Evolutionary conservation across 2,113 vertebrate genomes (phyloP).

Genomic region (Perccottus glenii): DNA sequence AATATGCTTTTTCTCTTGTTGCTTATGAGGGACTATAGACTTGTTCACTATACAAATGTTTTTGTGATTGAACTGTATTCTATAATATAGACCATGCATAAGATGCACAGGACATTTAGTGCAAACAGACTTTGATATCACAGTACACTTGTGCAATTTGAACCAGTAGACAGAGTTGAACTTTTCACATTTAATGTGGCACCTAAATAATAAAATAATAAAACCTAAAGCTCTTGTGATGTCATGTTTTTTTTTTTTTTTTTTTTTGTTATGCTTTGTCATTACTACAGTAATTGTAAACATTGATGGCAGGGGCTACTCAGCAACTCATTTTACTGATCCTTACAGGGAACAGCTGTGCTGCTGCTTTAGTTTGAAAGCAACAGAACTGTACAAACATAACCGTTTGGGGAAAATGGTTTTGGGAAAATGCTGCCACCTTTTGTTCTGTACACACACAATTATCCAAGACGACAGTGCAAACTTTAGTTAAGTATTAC

Average conservation of each 20-base stretch:
- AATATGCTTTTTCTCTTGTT: slow-evolving; percentile 45
- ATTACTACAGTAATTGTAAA: neutral
- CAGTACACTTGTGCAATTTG: slow-evolving; percentile 46
- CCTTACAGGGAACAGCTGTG: neutral
- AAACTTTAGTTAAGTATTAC: too few species aligned
- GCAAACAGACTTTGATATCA: slow-evolving; percentile 45
- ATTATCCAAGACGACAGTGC: too few species aligned
- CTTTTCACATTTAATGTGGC: slow-evolving; percentile 64
- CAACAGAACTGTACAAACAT: neutral
- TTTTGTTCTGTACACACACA: too few species aligned
- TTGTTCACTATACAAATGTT: slow-evolving; percentile 55
- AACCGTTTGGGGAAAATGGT: neutral
- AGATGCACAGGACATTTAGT: slow-evolving; percentile 59
- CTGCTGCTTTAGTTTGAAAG: neutral
- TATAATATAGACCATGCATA: slow-evolving; percentile 51
- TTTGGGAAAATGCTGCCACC: neutral
- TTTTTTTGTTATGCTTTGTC: neutral
- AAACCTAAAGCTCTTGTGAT: slow-evolving; percentile 43
- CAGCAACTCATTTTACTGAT: neutral
- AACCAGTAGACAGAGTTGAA: slow-evolving; percentile 58
- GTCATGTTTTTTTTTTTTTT: neutral
- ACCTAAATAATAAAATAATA: slow-evolving; percentile 69
- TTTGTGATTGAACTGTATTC: slow-evolving; percentile 65
- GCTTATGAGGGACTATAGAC: slow-evolving; percentile 62
- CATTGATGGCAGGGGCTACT: neutral